Conservation (phyloP, 1,140 invertebrate genomes). For the Colletes gigas region DNA sequence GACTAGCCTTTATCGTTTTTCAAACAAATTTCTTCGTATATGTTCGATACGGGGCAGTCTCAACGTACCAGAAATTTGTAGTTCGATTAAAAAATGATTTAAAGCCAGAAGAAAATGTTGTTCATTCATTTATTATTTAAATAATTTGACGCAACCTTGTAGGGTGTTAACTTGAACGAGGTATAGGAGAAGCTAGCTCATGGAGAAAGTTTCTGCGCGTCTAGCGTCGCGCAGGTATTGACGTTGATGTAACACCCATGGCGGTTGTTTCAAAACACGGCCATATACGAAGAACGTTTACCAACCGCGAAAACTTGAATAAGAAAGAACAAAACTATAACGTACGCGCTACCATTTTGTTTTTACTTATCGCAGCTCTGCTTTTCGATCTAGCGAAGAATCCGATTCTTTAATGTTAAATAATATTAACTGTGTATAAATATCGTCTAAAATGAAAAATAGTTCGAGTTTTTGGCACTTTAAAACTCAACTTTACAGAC, state of each 20-base stretch:
- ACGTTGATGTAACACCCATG: conserved; percentile 31
- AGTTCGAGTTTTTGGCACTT: no score
- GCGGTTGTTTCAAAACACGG: conserved; percentile 56
- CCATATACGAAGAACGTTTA: conserved; percentile 21
- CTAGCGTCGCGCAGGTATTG: conserved; percentile 62
- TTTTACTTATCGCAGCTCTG: neutral
- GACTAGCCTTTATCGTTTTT: neutral
- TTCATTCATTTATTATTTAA: conserved; percentile 10
- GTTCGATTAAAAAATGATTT: neutral
- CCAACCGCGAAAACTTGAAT: neutral
- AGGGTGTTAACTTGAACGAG: conserved; percentile 49
- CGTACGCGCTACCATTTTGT: neutral
- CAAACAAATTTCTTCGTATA: neutral
- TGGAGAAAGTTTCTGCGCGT: conserved; percentile 61
- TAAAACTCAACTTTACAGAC: no score
- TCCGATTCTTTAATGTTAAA: no score
- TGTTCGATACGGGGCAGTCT: fast-evolving
- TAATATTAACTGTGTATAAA: no score
- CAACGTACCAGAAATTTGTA: neutral
- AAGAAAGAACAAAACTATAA: no score
- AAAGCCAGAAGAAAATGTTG: neutral
- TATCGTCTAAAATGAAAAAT: neutral
- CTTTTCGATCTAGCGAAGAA: no score
- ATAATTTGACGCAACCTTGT: conserved; percentile 19
- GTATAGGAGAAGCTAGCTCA: conserved; percentile 37